Evolutionary conservation across 2,888 invertebrate genomes (phyloP).

Genomic region (Ditula angustiorana): DNA sequence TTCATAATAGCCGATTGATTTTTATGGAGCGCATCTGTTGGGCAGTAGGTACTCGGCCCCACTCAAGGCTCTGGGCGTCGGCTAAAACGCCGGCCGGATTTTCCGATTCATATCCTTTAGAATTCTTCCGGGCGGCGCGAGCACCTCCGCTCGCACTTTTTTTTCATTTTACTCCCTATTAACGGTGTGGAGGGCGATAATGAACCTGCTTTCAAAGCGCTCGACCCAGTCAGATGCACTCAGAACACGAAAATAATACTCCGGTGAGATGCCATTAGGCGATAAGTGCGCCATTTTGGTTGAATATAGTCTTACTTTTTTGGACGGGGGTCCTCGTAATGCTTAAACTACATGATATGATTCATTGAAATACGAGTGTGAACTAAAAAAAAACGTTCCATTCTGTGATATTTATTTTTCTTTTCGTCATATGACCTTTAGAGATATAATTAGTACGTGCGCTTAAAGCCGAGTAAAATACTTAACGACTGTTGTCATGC

Average conservation of each 20-base stretch:
- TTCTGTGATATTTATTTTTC: too few species aligned
- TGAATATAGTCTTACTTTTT: too few species aligned
- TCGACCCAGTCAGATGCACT: conserved; percentile 51
- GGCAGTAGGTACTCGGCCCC: conserved; percentile 27
- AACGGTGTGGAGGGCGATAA: conserved; percentile 65
- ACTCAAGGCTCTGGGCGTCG: conserved; percentile 29
- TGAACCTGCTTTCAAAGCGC: conserved; percentile 66
- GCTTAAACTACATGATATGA: too few species aligned
- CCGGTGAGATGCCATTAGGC: background rate
- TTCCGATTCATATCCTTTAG: conserved; percentile 58
- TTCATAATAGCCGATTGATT: conserved; percentile 35
- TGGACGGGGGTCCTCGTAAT: too few species aligned
- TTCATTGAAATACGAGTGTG: too few species aligned
- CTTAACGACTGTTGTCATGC: too few species aligned
- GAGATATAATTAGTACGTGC: too few species aligned
- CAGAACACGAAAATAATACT: conserved; percentile 20
- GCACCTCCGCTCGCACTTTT: conserved; percentile 52
- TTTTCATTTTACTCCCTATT: conserved; percentile 59
- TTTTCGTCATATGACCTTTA: too few species aligned
- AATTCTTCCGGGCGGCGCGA: conserved; percentile 50
- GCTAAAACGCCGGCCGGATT: conserved; percentile 45
- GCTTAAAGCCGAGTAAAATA: too few species aligned
- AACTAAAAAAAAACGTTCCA: too few species aligned
- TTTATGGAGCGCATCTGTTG: conserved; percentile 27
- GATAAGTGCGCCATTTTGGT: background rate